These are phyloP conservation scores for Struthidea cinerea DNA, from an alignment of 2,113 vertebrate species.

Conservation along the genomic window DNA sequence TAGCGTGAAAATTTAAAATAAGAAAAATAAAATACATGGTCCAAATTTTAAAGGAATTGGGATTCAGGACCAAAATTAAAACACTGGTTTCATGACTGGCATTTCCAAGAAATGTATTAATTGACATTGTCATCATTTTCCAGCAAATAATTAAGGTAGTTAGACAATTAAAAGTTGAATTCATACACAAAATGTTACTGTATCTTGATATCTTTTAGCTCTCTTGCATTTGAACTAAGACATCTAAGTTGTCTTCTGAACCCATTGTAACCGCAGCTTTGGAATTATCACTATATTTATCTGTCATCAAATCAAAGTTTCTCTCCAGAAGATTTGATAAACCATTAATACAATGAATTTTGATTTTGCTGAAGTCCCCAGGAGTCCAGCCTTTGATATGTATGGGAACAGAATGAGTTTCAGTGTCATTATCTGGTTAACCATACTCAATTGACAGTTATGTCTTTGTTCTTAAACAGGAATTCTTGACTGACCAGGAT, in stretches of 20 bases:
- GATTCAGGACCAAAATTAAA: not conserved
- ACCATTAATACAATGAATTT: not conserved
- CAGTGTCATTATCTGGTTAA: not conserved
- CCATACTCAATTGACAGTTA: not conserved
- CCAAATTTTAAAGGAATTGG: not conserved
- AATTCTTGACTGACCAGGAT: slow-evolving; percentile 80
- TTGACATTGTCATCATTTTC: not conserved
- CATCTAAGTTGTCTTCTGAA: not conserved
- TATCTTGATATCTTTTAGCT: not conserved
- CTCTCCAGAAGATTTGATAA: not conserved
- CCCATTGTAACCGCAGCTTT: not conserved
- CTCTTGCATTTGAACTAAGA: not conserved
- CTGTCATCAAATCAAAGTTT: not conserved
- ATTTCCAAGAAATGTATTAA: not conserved
- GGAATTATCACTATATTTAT: not conserved
- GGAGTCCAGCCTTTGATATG: not conserved
- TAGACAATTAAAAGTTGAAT: not conserved
- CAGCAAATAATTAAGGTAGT: not conserved
- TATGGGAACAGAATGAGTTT: not conserved
- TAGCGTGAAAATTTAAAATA: not conserved
- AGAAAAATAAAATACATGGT: not conserved
- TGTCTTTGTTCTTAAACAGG: slow-evolving; percentile 66
- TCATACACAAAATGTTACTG: not conserved
- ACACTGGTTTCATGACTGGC: not conserved
- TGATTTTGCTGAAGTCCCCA: not conserved